Evolutionary conservation across 2,888 invertebrate species (phyloP).

Genomic region (Scrobipalpa costella): DNA sequence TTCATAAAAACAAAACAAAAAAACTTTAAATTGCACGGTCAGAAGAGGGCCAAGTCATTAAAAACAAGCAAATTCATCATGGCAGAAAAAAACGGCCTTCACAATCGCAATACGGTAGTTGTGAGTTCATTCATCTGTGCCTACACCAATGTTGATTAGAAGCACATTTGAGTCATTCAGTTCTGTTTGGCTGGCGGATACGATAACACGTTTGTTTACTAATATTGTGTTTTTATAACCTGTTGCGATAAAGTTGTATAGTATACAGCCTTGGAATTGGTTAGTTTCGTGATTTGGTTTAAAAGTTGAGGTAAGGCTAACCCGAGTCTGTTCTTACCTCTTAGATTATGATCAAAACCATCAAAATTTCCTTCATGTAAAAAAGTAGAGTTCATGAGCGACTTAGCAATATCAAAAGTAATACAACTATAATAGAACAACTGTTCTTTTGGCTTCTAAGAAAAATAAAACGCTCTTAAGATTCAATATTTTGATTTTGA

Average conservation of each 20-base stretch:
- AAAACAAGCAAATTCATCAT: neutral
- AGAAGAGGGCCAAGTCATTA: neutral
- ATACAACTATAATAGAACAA: too few relatives aligned
- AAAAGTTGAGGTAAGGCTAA: neutral
- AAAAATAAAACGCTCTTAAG: too few relatives aligned
- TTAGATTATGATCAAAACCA: neutral
- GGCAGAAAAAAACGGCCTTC: constrained; percentile 6
- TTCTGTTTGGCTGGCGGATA: neutral
- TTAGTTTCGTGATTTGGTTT: neutral
- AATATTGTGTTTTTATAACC: neutral
- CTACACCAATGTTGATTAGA: constrained; percentile 3
- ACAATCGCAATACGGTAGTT: constrained; percentile 10
- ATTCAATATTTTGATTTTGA: too few relatives aligned
- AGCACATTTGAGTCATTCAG: neutral
- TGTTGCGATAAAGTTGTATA: neutral
- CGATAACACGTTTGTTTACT: neutral
- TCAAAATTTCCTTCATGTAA: too few relatives aligned
- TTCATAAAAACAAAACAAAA: neutral
- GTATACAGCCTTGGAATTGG: neutral
- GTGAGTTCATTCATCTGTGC: constrained; percentile 15
- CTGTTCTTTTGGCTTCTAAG: too few relatives aligned
- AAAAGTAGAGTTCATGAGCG: too few relatives aligned
- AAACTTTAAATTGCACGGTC: neutral
- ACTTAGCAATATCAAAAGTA: neutral
- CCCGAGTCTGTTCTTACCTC: neutral